These are phyloP conservation scores for Loxodonta africana DNA, from an alignment of 2,113 vertebrate genomes.

Conservation along the genomic window DNA sequence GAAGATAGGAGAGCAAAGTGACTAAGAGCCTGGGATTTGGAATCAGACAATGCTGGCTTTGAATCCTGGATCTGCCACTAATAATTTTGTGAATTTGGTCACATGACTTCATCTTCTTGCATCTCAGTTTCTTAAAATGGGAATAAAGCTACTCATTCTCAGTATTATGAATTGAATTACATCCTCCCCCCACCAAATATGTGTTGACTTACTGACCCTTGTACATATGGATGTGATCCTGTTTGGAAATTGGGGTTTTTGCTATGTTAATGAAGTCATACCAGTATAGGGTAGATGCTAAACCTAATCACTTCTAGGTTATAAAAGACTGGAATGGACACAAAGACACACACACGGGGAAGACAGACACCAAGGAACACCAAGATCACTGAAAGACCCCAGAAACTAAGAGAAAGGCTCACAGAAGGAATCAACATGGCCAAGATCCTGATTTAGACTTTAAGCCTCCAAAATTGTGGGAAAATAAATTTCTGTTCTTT, in stretches of 20 bases:
- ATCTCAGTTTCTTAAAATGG: constrained; percentile 7
- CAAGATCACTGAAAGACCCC: background rate
- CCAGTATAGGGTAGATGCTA: too few species aligned
- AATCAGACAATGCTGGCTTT: background rate
- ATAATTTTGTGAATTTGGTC: background rate
- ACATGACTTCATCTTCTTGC: constrained; percentile 8
- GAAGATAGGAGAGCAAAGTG: background rate
- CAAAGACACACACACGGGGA: background rate
- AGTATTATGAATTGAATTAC: background rate
- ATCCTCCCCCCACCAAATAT: background rate
- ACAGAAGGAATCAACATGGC: background rate
- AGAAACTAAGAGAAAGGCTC: background rate
- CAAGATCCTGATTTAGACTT: background rate
- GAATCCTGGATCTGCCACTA: background rate
- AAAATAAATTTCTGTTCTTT: too few species aligned
- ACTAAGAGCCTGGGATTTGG: background rate
- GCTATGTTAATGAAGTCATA: background rate
- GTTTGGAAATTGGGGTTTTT: background rate
- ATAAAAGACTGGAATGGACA: background rate
- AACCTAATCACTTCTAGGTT: too few species aligned
- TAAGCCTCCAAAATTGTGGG: background rate
- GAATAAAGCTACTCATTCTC: background rate
- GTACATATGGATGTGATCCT: background rate
- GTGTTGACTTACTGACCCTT: background rate
- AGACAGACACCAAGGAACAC: background rate